Percentiles rank a stretch among this genome's conserved stretches.
Evolutionary conservation across 2,888 invertebrate species (phyloP).

Genomic region (Lasioglossum morio): DNA sequence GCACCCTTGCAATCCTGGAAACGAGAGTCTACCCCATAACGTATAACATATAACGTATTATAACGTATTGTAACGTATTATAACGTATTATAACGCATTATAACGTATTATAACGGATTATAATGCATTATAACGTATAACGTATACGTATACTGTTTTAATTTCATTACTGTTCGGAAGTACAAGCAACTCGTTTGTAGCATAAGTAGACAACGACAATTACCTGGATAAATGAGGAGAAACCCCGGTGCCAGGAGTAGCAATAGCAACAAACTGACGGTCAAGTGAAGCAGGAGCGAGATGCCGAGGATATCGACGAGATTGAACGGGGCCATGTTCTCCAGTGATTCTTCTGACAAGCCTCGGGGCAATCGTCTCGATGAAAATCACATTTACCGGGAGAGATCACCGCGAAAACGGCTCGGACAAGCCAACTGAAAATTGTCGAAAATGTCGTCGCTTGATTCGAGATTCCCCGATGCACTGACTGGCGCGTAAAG

Average conservation of each 20-base stretch:
- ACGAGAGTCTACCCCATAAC: too few relatives aligned
- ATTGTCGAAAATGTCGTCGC: constrained; percentile 43
- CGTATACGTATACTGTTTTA: too few relatives aligned
- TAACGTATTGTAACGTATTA: too few relatives aligned
- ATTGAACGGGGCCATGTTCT: constrained; percentile 37
- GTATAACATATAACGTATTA: too few relatives aligned
- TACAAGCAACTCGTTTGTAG: too few relatives aligned
- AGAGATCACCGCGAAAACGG: not conserved
- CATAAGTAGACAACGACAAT: constrained; percentile 13
- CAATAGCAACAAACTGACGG: constrained; percentile 59
- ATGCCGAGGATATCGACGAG: constrained; percentile 58
- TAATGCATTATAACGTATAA: too few relatives aligned
- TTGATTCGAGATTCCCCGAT: constrained; percentile 38
- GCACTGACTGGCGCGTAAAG: constrained; percentile 31
- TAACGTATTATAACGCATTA: too few relatives aligned
- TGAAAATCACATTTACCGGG: not conserved
- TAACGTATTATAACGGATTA: too few relatives aligned
- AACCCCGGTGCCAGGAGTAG: constrained; percentile 62
- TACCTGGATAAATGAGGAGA: constrained; percentile 69
- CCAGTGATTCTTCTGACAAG: not conserved
- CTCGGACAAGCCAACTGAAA: constrained; percentile 5
- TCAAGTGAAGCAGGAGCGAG: constrained; percentile 59
- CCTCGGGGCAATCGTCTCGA: not conserved
- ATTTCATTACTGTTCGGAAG: too few relatives aligned
- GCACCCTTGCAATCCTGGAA: too few relatives aligned